Evolutionary conservation across 2,113 vertebrate genomes (phyloP).

Genomic region (Nothoprocta pentlandii): DNA sequence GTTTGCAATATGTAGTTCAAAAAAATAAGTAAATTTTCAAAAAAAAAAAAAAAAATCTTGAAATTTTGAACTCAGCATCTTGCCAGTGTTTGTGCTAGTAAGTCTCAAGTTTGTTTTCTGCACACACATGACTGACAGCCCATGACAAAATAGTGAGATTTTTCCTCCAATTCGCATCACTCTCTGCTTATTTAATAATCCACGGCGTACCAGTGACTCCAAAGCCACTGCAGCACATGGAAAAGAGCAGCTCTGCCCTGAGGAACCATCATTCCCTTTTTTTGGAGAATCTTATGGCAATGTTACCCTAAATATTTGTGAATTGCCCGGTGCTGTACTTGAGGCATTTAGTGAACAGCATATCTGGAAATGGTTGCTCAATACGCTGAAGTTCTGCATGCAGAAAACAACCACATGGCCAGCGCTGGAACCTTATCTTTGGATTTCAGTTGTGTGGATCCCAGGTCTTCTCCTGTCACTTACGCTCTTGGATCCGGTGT

Average conservation of each 20-base stretch:
- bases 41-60: background rate
- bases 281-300: background rate
- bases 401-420: background rate
- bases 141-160: background rate
- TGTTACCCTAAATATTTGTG: background rate
- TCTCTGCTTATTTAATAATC: background rate
- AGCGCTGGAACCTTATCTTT: fast-evolving
- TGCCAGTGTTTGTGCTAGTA: background rate
- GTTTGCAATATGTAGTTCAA: background rate
- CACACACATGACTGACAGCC: background rate
- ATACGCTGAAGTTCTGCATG: background rate
- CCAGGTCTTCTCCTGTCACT: background rate
- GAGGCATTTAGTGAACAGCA: background rate
- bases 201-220: background rate
- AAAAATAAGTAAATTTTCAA: background rate
- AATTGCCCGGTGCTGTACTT: background rate
- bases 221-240: background rate
- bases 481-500: too few relatives aligned
- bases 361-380: background rate
- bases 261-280: background rate
- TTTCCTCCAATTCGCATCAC: background rate
- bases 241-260: background rate
- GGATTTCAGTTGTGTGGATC: background rate
- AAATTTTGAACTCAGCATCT: background rate
- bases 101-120: background rate